A percentile compares a stretch with the other conserved stretches of the same genome.
These are phyloP conservation scores for Augiades crinisus DNA, from an alignment of 2,888 invertebrate genomes.

Conservation along the genomic window DNA sequence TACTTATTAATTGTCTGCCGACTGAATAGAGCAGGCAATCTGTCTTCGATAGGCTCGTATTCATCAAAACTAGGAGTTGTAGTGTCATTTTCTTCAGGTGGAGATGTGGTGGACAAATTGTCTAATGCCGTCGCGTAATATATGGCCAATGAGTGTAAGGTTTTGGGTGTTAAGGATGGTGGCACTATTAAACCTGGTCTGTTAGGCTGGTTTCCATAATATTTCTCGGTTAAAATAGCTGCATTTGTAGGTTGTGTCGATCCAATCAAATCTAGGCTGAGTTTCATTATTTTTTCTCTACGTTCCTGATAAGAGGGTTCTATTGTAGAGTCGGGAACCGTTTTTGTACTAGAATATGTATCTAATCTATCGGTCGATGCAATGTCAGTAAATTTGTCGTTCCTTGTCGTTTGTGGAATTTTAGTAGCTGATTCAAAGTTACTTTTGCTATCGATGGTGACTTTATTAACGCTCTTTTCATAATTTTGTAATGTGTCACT, in stretches of 20 bases:
- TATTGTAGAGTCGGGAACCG: constrained; percentile 48
- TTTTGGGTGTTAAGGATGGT: constrained; percentile 88
- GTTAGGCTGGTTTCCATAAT: constrained; percentile 63
- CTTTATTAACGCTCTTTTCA: constrained; percentile 39
- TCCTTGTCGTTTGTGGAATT: constrained; percentile 59
- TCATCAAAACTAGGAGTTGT: constrained; percentile 57
- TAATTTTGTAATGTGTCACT: constrained; percentile 41
- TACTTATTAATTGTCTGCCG: constrained; percentile 85
- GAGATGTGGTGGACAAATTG: constrained; percentile 69
- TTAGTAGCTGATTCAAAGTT: constrained; percentile 67
- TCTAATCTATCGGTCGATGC: constrained; percentile 53
- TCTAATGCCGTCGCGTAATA: constrained; percentile 89
- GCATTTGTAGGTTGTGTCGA: constrained; percentile 66
- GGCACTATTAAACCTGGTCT: constrained; percentile 86
- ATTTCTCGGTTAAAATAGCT: constrained; percentile 68
- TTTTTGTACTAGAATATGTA: constrained; percentile 47
- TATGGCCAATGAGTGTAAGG: constrained; percentile 88
- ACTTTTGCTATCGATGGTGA: constrained; percentile 50
- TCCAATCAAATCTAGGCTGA: constrained; percentile 78
- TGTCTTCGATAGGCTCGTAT: constrained; percentile 67
- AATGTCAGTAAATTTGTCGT: constrained; percentile 45
- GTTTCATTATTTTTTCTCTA: constrained; percentile 84
- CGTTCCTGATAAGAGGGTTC: constrained; percentile 82
- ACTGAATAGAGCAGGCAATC: constrained; percentile 84
- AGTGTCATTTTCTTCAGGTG: constrained; percentile 56